Evolutionary conservation across 2,113 vertebrate genomes (phyloP).

Genomic region (Notothenia rossii): DNA sequence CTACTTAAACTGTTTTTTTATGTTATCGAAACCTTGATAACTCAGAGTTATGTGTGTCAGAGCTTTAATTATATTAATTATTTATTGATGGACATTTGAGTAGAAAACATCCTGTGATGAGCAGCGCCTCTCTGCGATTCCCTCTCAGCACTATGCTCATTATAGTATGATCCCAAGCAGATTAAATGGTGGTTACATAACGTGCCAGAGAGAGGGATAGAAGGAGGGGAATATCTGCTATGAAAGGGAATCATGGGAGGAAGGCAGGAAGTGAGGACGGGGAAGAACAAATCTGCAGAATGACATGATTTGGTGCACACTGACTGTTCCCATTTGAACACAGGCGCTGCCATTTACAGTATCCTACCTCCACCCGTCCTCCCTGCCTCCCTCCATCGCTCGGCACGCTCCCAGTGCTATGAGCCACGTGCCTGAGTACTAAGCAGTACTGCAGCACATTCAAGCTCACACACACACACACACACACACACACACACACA

Average conservation of each 20-base stretch:
- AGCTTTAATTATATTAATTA: background rate
- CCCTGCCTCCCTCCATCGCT: constrained; percentile 46
- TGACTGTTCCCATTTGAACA: background rate
- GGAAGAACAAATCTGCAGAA: background rate
- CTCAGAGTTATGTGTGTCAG: background rate
- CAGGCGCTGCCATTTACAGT: constrained; percentile 29
- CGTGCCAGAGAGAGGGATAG: constrained; percentile 30
- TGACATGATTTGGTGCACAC: background rate
- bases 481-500: constrained; percentile 44
- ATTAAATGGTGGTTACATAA: constrained; percentile 77
- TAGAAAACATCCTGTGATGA: constrained; percentile 1
- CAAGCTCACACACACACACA: constrained; percentile 20
- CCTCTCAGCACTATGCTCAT: constrained; percentile 29
- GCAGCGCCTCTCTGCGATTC: background rate
- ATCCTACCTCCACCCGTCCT: constrained; percentile 29
- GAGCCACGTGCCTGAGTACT: constrained; percentile 67
- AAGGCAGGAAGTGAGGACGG: constrained; percentile 13
- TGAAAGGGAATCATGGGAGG: background rate
- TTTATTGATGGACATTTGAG: background rate
- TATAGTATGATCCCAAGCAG: constrained; percentile 69
- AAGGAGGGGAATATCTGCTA: constrained; percentile 23
- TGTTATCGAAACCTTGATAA: background rate
- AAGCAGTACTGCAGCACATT: constrained; percentile 68
- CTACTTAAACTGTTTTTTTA: background rate
- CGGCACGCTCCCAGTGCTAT: constrained; percentile 55